Evolutionary conservation across 2,888 invertebrate genomes (phyloP), one percentile per base, ranked within the genome.

Genomic region (Eudemis profundana): DNA sequence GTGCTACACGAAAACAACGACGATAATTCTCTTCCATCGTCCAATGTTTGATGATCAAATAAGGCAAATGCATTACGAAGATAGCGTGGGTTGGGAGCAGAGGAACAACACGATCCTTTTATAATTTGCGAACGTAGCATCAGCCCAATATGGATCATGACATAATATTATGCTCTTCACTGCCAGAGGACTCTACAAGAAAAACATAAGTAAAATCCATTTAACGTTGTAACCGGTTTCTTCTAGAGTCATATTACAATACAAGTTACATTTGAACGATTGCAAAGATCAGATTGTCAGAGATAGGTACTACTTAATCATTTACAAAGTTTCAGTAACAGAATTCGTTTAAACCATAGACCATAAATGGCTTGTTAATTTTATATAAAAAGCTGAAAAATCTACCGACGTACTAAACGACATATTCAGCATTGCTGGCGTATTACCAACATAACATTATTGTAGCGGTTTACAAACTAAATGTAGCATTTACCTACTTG

Each of bases 41-140:
- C 27, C 40, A 27, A 53, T 54, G 14, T 54, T 54, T 54, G 54
- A 27, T 1, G n/a, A 42, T 27, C 27, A 42, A 54, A 54, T 40
- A 54, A 42, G 54, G 54, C 23, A 42, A 54, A 42, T 54, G 40
- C 40, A 54, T 27, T 54, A 40, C 54, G 54, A 27, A 42, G 54
- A 40, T 23, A 23, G 23, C n/a, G 5, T 4, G 54, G 54, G 40
- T 40, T 54, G 54, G 54, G 54, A 54, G 54, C n/a, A 54, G 54
- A 42, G 42, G 19, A 42, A 54, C 42, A 54, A 54, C 54, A 54
- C 54, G 54, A 54, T 54, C 40, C 54, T 54, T 54, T 54, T 54
- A 54, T 54, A 54, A 54, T 23, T 21, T 33, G 33, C 8, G 3
- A n/a, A 23, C 49, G 21, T 14, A 53, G 23, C 42, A 42, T 42